Evolutionary conservation across 1,140 invertebrate genomes (phyloP), one percentile per base, ranked within the genome.

Genomic region (Drosophila murphyi): DNA sequence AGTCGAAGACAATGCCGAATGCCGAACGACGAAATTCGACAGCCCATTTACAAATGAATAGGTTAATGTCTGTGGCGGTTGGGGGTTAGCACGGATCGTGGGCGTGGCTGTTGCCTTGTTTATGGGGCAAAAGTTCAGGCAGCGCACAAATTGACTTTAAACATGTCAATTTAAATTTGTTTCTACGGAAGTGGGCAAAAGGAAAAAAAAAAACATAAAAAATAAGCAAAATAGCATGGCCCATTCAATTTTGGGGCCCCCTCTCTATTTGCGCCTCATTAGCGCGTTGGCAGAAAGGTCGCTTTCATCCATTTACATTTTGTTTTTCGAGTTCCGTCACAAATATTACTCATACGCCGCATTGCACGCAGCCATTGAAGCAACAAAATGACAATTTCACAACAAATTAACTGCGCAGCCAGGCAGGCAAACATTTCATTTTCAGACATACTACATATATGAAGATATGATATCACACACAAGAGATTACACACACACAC

Each of bases 11-110:
- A 71, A 63, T 67, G 43, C 34, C 32, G 55, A 72, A 54, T 76
- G 69, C 73, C 75, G 35, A 37, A 74, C 62, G 65, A 60, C 50
- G 65, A 75, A 89, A 89, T 89, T 88, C 85, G 85, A 88, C 85
- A 88, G 85, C 77, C 85, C 77, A 85, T 88, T 88, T 89, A 89
- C 85, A 88, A 88, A 88, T 89, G 85, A 88, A 89, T 89, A 88
- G 85, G 85, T 88, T 88, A 88, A 89, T 87, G 85, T 85, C 85
- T 67, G 59, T 62, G 8, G 59, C 31, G 35, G 35, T 7, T 34
- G 35, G 32, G 20, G 28, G 47, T 8, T 7, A 7, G 7, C 6
- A 4, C 20, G 2, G 4, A 45, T 4, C 7, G 43, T 41, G 7
- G 47, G 47, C 65, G 37, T 51, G 64, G 28, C 41, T n/a, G 29